These are phyloP conservation scores for Menidia beryllina DNA, from an alignment of 2,113 vertebrate species.

Conservation along the genomic window DNA sequence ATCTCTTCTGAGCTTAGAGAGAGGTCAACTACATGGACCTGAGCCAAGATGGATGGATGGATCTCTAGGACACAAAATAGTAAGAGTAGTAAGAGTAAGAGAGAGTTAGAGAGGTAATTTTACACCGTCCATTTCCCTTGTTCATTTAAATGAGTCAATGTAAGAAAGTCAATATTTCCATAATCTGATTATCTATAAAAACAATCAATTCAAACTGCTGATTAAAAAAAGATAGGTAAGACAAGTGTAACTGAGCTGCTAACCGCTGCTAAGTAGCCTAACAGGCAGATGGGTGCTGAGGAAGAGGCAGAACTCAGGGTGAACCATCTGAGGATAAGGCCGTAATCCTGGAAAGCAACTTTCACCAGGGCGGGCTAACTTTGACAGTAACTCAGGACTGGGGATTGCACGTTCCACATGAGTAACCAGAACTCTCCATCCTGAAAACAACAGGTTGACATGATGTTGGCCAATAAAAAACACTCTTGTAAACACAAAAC, in stretches of 20 bases:
- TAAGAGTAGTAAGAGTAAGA: too few species aligned
- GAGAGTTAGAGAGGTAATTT: too few species aligned
- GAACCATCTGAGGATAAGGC: conserved; percentile 7
- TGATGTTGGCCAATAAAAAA: neutral
- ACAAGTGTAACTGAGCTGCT: conserved; percentile 26
- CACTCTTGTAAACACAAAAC: neutral
- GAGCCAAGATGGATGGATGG: conserved; percentile 77
- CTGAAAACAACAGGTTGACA: conserved; percentile 53
- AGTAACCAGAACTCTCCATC: conserved; percentile 81
- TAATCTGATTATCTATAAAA: neutral
- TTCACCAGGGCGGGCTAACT: conserved; percentile 38
- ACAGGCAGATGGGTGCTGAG: conserved; percentile 83
- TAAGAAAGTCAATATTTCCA: neutral
- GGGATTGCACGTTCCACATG: conserved; percentile 65
- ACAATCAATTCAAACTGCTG: neutral
- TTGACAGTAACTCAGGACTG: conserved; percentile 52
- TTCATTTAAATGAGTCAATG: too few species aligned
- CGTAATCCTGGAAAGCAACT: conserved; percentile 14
- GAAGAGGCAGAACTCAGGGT: conserved; percentile 80
- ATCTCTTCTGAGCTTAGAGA: conserved; percentile 78
- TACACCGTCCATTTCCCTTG: too few species aligned
- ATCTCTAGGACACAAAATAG: conserved; percentile 75
- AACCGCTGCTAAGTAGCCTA: conserved; percentile 76
- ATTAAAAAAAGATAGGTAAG: neutral
- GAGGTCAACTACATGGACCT: conserved; percentile 83